Evolutionary conservation across 92 coral and sea anemone species (phyloP), one percentile per base, ranked within the genome.

Genomic region (Desmophyllum pertusum): DNA sequence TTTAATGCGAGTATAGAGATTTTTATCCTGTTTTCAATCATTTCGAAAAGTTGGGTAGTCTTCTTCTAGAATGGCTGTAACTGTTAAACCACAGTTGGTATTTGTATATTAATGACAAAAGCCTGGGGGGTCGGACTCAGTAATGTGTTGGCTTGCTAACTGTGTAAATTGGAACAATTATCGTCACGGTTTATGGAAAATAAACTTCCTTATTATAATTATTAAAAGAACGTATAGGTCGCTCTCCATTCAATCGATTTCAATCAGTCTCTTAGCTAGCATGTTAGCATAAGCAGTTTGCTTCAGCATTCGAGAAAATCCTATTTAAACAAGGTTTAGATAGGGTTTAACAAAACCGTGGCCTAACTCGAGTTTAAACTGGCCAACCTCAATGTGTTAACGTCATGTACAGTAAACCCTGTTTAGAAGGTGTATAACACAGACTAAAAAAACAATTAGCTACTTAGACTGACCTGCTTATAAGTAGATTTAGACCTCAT

Each of bases 141-240:
- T n/a, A n/a, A n/a, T n/a, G n/a, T n/a, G n/a, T n/a, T n/a, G n/a
- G n/a, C n/a, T 35, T 67, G 73, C 42, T 36, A 23, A 37, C 45
- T 67, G 40, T 67, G n/a, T n/a, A n/a, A 67, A 67, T 67, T 67
- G 45, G n/a, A 67, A 35, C 43, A 67, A 67, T 67, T 67, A 67
- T 35, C 73, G 0, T 38, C 4, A 29, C n/a, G n/a, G n/a, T n/a
- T n/a, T n/a, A 67, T 21, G 23, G 42, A 67, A 67, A 67, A 67
- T 67, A 67, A 4, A 31, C 43, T 65, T 65, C 42, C 42, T 67
- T 67, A 38, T 19, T 10, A n/a, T n/a, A n/a, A 37, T 18, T 18
- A 37, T 36, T 35, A 37, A 25, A 67, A n/a, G 27, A 67, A 4
- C n/a, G 25, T 23, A 17, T 15, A 35, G 42, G 17, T 35, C 13